Conservation (phyloP, 2,797 vertebrate species). For the Microctenopoma stevenorrisi region DNA sequence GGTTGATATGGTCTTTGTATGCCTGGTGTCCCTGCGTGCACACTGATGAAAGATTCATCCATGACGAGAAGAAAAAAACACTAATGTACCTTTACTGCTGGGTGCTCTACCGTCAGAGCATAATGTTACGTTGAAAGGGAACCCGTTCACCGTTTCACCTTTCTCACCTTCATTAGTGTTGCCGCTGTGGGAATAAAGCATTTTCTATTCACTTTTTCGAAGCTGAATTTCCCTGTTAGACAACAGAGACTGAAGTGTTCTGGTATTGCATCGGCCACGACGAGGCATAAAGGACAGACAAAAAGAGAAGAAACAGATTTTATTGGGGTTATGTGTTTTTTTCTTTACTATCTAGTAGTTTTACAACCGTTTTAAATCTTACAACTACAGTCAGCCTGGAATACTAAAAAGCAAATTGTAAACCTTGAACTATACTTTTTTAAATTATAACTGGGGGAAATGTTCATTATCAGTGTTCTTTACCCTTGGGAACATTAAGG, state of each 20-base stretch:
- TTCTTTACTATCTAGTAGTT: constrained; percentile 4
- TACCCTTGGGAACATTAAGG: constrained; percentile 19
- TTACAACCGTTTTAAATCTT: constrained; percentile 5
- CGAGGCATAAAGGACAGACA: not conserved
- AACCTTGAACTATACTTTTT: not conserved
- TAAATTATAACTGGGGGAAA: constrained; percentile 1
- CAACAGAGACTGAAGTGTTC: constrained; percentile 1
- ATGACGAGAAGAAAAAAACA: constrained; percentile 5
- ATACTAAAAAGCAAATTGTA: constrained; percentile 11
- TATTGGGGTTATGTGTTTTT: not conserved
- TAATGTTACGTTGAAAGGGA: not conserved
- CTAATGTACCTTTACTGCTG: not conserved
- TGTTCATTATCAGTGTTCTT: constrained; percentile 10
- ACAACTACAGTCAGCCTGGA: not conserved
- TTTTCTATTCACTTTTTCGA: constrained; percentile 1
- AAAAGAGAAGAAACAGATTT: not conserved
- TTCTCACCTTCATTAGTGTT: constrained; percentile 15
- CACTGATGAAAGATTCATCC: not conserved
- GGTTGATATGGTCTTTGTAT: not conserved
- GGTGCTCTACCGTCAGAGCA: constrained; percentile 6
- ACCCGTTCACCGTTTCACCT: not conserved
- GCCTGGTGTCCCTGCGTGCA: not conserved
- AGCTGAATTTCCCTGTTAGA: not conserved
- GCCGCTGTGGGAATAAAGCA: constrained; percentile 9
- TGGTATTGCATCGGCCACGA: not conserved